Base-by-base conservation (phyloP, 2,113 vertebrate species). In the Smithornis capensis region DNA sequence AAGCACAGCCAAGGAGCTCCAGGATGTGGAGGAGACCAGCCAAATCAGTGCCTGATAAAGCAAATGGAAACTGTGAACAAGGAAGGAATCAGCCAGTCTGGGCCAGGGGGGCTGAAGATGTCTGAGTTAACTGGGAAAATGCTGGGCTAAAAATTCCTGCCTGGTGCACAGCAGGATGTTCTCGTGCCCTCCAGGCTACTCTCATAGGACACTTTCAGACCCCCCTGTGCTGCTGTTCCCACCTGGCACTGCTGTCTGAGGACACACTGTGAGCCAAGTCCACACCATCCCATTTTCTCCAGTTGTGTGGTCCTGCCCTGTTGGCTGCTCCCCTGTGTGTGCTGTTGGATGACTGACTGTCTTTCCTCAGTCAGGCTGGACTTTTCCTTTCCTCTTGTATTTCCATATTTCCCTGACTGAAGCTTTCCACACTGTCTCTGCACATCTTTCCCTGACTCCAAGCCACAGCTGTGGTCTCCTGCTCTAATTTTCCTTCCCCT, bases 151-250 rank as follows among this genome's bases (percentile, higher is more conserved):
- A 8, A 49, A 56, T 14, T 23, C 63, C 37, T n/a, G 37, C 28
- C 44, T 25, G 19, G 14, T 4, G 7, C 47, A 5, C 10, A 25
- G 52, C 69, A 42, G 75, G 64, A 37, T 42, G 7, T 37, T 25
- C 3, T 16, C 2, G 0, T 37, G 53, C 35, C 74, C 49, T 17
- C 27, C 0, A 4, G 42, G 75, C 63, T 73, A 63, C 1, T 33
- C n/a, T 17, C 27, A 35, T 7, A 52, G 77, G 62, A 64, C 75
- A 2, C 28, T 14, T 47, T 12, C 37, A 57, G 55, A 16, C 16
- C 18, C 68, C 21, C 7, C n/a, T 7, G 24, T 35, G 64, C 53
- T 49, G 33, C 57, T 50, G 22, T 64, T 47, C 53, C 38, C 29
- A 18, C 7, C 5, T 7, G 37, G 67, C 56, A 7, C 24, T 40